These are phyloP conservation scores for Colinus virginianus DNA, from an alignment of 2,113 vertebrate species.

Conservation along the genomic window DNA sequence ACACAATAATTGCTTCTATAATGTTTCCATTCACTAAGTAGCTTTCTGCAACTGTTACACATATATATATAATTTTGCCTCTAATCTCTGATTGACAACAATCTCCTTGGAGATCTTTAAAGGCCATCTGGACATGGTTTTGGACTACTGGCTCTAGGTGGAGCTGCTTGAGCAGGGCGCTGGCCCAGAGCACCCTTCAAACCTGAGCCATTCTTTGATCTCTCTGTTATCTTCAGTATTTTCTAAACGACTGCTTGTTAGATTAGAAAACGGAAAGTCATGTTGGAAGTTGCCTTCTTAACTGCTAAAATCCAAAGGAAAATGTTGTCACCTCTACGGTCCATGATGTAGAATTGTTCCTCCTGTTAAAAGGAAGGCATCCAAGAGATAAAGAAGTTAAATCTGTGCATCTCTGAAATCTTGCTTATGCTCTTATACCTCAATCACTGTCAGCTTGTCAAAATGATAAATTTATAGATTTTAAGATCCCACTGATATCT, in stretches of 20 bases:
- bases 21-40: not conserved
- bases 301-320: not conserved
- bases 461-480: not conserved
- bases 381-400: conserved; percentile 3
- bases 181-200: not conserved
- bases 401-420: not conserved
- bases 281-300: not conserved
- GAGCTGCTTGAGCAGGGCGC: not conserved
- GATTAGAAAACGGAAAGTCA: not conserved
- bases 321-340: not conserved
- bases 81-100: not conserved
- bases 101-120: not conserved
- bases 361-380: not conserved
- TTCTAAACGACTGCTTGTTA: not conserved
- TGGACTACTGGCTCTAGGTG: not conserved
- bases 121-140: not conserved
- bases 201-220: not conserved
- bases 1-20: not conserved
- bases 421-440: not conserved
- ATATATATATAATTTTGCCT: not conserved
- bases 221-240: not conserved
- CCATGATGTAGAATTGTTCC: not conserved
- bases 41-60: not conserved
- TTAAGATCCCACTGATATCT: not conserved
- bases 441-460: conserved; percentile 1